Evolutionary conservation across 2,113 vertebrate genomes (phyloP).

Genomic region (Camelus bactrianus): DNA sequence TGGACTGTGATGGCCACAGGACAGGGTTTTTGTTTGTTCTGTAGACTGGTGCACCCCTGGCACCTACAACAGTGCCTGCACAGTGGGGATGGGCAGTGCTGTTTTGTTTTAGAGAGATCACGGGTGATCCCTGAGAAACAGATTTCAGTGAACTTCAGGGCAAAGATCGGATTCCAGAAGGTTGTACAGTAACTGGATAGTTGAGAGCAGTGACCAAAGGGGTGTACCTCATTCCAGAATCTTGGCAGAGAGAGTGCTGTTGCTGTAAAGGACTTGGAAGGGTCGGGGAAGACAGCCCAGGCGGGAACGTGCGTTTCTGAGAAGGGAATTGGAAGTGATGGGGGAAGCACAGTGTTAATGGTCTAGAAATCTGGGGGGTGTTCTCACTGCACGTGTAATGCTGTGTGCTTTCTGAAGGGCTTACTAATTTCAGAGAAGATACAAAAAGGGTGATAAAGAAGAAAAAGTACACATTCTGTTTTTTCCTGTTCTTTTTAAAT

Average conservation of each 20-base stretch:
- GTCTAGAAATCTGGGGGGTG: neutral
- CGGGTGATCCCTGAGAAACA: neutral
- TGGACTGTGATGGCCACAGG: neutral
- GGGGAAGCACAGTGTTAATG: neutral
- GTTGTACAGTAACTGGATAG: neutral
- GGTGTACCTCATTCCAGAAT: neutral
- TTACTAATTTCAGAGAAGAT: neutral
- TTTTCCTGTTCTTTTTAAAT: neutral
- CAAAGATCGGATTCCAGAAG: slow-evolving; percentile 39
- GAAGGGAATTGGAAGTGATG: neutral
- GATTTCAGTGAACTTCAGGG: neutral
- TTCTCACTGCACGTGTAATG: neutral
- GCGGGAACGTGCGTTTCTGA: neutral
- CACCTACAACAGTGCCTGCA: neutral
- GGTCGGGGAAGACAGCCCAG: neutral
- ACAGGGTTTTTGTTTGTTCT: neutral
- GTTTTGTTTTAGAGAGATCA: neutral
- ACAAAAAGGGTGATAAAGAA: neutral
- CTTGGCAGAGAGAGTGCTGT: neutral
- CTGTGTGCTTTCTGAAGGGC: neutral
- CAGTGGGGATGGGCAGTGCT: neutral
- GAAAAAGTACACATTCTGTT: neutral
- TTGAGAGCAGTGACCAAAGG: neutral
- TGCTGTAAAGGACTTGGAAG: neutral
- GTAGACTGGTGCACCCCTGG: neutral